Conservation (phyloP, 2,888 invertebrate genomes). For the Aproaerema taeniolella region DNA sequence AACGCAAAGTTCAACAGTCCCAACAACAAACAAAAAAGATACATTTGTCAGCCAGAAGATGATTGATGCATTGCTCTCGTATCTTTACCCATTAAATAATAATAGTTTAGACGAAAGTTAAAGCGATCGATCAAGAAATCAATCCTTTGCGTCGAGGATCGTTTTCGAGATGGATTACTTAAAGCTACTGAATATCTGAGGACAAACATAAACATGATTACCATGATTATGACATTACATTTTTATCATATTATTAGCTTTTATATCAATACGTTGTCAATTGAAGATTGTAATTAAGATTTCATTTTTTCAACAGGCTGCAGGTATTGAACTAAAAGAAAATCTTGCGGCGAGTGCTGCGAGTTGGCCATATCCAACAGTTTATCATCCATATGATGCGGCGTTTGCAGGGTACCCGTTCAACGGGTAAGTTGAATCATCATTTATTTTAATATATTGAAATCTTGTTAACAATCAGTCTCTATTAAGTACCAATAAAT, state of each 20-base stretch:
- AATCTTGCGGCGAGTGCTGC: conserved; percentile 89
- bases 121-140: conserved; percentile 72
- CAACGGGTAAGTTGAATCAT: conserved; percentile 89
- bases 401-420: conserved; percentile 96
- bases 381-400: conserved; percentile 96
- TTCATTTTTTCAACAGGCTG: conserved; percentile 79
- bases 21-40: conserved; percentile 41
- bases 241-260: background rate
- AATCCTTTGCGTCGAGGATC: conserved; percentile 58
- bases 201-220: too few relatives aligned
- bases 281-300: too few relatives aligned
- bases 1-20: conserved; percentile 43
- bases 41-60: conserved; percentile 61
- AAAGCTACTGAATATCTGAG: conserved; percentile 54
- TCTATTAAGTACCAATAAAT: too few relatives aligned
- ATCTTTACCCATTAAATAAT: conserved; percentile 72
- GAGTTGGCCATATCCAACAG: conserved; percentile 93
- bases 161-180: conserved; percentile 63
- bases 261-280: background rate
- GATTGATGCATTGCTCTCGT: conserved; percentile 62
- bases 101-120: conserved; percentile 63
- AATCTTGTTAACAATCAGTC: too few relatives aligned
- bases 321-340: conserved; percentile 92
- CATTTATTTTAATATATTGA: too few relatives aligned
- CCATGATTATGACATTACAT: background rate